These are phyloP conservation scores for Atta colombica DNA, from an alignment of 1,140 invertebrate genomes.

Conservation along the genomic window DNA sequence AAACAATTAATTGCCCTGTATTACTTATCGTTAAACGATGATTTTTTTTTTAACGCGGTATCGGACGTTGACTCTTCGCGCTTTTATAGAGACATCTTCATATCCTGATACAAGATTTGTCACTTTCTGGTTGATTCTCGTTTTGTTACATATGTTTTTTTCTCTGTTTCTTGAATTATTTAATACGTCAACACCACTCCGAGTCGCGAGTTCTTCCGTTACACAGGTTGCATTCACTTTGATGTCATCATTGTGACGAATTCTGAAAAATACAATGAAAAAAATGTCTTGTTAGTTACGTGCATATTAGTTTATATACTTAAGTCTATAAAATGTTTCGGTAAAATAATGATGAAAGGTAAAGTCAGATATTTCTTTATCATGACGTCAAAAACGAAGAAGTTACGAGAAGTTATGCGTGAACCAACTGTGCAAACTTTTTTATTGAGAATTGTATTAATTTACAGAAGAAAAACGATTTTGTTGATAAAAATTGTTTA, in stretches of 20 bases:
- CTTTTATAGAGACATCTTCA: conserved; percentile 84
- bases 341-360: background rate
- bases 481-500: background rate
- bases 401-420: background rate
- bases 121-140: conserved; percentile 76
- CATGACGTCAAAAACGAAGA: background rate
- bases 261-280: conserved; percentile 91
- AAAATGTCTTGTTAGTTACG: conserved; percentile 3
- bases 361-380: background rate
- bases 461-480: background rate
- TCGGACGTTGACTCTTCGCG: conserved; percentile 85
- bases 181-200: conserved; percentile 87
- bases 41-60: conserved; percentile 73
- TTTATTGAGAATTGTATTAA: background rate
- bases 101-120: conserved; percentile 85
- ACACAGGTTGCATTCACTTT: conserved; percentile 92
- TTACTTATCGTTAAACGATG: conserved; percentile 78
- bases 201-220: conserved; percentile 86
- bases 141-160: conserved; percentile 76
- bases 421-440: background rate
- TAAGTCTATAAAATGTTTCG: background rate
- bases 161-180: conserved; percentile 80
- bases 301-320: background rate
- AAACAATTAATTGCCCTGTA: conserved; percentile 78
- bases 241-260: conserved; percentile 99